Evolutionary conservation across 23 tunicate genomes (phyloP).

Genomic region (Clavelina lepadiformis): DNA sequence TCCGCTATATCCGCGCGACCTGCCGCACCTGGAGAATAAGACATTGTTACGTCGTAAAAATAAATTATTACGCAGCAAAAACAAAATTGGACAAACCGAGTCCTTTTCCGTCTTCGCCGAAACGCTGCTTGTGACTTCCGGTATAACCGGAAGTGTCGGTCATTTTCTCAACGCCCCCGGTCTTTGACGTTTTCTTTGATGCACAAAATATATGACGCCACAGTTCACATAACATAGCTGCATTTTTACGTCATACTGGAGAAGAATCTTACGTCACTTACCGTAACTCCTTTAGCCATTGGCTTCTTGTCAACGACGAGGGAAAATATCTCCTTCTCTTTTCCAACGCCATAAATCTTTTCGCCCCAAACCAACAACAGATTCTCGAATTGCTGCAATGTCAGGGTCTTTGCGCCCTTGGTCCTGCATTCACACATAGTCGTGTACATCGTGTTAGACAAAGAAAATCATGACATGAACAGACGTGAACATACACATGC

Average conservation of each 20-base stretch:
- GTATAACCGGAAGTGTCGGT: slow-evolving; percentile 89
- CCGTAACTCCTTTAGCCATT: slow-evolving; percentile 13
- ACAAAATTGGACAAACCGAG: slow-evolving; percentile 28
- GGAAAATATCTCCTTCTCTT: background rate
- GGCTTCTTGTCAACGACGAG: slow-evolving; percentile 10
- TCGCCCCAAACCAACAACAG: slow-evolving; percentile 15
- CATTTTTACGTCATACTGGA: background rate
- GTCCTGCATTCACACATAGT: too few species aligned
- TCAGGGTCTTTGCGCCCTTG: slow-evolving; percentile 15
- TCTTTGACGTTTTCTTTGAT: slow-evolving; percentile 79
- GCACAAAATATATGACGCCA: too few species aligned
- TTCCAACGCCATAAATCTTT: background rate
- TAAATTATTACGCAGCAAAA: background rate
- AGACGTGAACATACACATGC: slow-evolving; percentile 5
- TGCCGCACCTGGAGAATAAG: slow-evolving; percentile 48
- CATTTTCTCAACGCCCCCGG: slow-evolving; percentile 84
- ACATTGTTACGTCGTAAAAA: too few species aligned
- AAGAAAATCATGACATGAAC: background rate
- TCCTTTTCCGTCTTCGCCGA: slow-evolving; percentile 74
- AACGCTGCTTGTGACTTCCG: slow-evolving; percentile 80
- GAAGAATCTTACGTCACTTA: slow-evolving; percentile 2
- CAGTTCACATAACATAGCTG: background rate
- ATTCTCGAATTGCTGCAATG: slow-evolving; percentile 18
- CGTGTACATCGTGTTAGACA: background rate
- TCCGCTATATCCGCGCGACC: slow-evolving; percentile 76